Conservation (phyloP, 1,140 invertebrate species). For the Drosophila tsacasi region DNA sequence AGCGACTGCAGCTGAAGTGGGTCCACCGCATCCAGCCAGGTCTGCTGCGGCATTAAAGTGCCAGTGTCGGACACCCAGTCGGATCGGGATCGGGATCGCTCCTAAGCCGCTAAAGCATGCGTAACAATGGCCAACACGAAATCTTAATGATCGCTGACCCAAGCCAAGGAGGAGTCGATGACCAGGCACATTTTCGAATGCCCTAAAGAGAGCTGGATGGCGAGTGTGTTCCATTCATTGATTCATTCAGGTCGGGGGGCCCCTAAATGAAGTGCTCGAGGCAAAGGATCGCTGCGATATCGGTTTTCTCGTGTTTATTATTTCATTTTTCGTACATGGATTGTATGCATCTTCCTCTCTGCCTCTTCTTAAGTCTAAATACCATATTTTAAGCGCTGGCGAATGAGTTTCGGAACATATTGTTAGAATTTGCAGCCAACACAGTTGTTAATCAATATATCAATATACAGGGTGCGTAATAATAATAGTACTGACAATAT, state of each 20-base stretch:
- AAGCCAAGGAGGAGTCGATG: constrained; percentile 71
- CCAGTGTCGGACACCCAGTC: constrained; percentile 64
- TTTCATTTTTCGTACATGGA: constrained; percentile 68
- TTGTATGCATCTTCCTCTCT: constrained; percentile 47
- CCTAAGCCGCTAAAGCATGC: constrained; percentile 76
- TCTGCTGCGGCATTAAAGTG: constrained; percentile 78
- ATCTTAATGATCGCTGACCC: constrained; percentile 78
- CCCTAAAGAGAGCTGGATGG: constrained; percentile 39
- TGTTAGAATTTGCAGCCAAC: constrained; percentile 64
- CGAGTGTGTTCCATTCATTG: constrained; percentile 69
- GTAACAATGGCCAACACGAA: constrained; percentile 76
- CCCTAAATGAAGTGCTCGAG: constrained; percentile 77
- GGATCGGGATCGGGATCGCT: constrained; percentile 43
- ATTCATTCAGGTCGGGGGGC: constrained; percentile 68
- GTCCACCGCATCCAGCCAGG: constrained; percentile 46
- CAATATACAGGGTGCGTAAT: constrained; percentile 78
- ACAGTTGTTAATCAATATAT: constrained; percentile 64
- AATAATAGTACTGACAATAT: constrained; percentile 55
- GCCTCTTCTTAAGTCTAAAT: constrained; percentile 71
- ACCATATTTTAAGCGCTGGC: constrained; percentile 72
- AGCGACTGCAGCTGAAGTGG: constrained; percentile 64
- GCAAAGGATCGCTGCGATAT: constrained; percentile 49
- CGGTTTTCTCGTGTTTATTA: constrained; percentile 65
- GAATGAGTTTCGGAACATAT: constrained; percentile 67
- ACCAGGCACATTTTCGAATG: constrained; percentile 64